A percentile compares a stretch with the other conserved stretches of the same genome.
phyloP scores from a whole-genome alignment of 2,888 invertebrate species.

The Bimastos eiseni region DNA sequence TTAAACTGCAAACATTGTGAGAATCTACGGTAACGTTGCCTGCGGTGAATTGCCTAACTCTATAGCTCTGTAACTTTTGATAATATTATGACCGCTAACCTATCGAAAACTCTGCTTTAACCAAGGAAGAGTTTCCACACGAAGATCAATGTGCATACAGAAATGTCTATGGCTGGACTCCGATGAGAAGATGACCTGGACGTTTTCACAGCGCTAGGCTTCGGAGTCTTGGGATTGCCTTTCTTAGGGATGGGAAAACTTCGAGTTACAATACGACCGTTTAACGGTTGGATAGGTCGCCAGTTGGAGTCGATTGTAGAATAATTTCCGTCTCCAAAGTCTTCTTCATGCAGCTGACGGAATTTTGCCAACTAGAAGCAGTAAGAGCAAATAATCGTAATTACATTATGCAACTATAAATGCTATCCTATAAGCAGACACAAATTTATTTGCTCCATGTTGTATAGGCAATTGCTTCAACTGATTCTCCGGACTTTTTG shows the following conservation, averaged over 20 bases:
- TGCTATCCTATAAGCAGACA: no score
- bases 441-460: no score
- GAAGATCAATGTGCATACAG: neutral
- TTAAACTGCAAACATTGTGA: neutral
- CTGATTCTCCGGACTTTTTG: no score
- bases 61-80: neutral
- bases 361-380: neutral
- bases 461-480: no score
- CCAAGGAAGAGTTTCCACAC: neutral
- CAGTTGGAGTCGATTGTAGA: constrained; percentile 21
- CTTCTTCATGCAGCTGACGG: neutral
- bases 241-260: neutral
- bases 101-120: neutral
- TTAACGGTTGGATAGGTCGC: constrained; percentile 19
- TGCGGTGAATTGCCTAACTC: neutral
- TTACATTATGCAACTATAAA: neutral
- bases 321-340: neutral
- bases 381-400: neutral
- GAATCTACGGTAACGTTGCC: neutral
- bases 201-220: neutral
- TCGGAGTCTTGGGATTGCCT: neutral
- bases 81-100: neutral
- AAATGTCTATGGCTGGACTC: neutral
- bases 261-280: neutral
- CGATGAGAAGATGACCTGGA: neutral